Evolutionary conservation across 2,797 vertebrate genomes (phyloP), one percentile per base, ranked within the genome.

Genomic region (Mallotus villosus): DNA sequence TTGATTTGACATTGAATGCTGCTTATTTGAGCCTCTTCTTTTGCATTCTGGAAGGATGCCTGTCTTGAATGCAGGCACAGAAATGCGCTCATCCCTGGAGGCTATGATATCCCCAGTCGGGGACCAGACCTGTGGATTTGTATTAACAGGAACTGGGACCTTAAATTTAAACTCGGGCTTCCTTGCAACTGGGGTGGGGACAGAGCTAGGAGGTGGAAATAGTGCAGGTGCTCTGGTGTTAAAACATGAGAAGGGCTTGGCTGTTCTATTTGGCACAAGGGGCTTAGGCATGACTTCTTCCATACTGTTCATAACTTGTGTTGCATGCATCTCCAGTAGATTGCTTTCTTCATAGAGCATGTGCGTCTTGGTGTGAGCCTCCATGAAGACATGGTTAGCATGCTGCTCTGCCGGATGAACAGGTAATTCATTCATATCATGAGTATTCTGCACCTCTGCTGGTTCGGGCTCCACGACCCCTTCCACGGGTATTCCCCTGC

Each of bases 61-160:
- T 0, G 94, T 95, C 86, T 94, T 96, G 74, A 96, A 97, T 2
- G 98, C 98, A 2, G 98, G 98, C 75, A 99, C 93, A 0, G 95
- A 92, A 79, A 99, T 99, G 82, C 98, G 92, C 85, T 99, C 97
- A 64, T 99, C 96, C 82, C 98, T 93, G 76, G 97, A 98, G 0
- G 97, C 97, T 32, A 99, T 97, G 53, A 93, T 93, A 67, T 99
- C 98, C 0, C 91, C 95, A 0, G 90, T 90, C 53, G 89, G 94
- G 71, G 94, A 91, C 97, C 96, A 98, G 0, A 92, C 73, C 0
- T 92, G 84, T 0, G 90, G 88, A 68, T 76, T 86, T 68, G 81
- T 87, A 67, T 82, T 90, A 58, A 88, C 81, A 21, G 87, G 91
- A 59, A 91, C 88, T 53, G 90, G 77, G 2, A 94, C 93, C 76